Percentiles rank a stretch among this genome's conserved stretches.
phyloP scores from a whole-genome alignment of 2,113 vertebrate species.

The Etheostoma cragini region DNA sequence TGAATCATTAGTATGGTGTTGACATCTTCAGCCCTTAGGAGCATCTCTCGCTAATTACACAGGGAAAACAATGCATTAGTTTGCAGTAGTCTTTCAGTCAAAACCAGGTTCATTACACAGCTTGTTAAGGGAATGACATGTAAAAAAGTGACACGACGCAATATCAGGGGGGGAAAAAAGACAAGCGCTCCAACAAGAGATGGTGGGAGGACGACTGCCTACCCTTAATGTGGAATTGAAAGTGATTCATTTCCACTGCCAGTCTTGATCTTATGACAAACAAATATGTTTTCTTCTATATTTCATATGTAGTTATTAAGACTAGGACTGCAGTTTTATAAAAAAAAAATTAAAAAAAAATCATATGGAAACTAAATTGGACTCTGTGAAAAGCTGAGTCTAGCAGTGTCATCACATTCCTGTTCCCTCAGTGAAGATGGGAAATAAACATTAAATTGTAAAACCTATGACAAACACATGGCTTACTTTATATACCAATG shows the following conservation, averaged over 20 bases:
- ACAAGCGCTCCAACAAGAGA: background rate
- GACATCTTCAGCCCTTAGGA: slow-evolving; percentile 1
- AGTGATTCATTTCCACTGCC: background rate
- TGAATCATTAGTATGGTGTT: background rate
- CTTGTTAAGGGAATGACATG: no score
- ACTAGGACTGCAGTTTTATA: background rate
- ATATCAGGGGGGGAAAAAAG: background rate
- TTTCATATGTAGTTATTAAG: no score
- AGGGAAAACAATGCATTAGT: background rate
- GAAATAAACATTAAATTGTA: background rate
- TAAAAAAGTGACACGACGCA: background rate
- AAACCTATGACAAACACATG: background rate
- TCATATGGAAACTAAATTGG: no score
- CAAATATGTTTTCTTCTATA: no score
- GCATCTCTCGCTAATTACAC: slow-evolving; percentile 7
- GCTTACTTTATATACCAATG: background rate
- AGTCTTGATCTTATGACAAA: no score
- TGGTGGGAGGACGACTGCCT: background rate
- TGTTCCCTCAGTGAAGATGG: no score
- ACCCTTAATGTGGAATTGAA: background rate
- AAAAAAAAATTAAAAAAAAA: background rate
- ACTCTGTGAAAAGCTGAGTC: no score
- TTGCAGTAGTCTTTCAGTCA: background rate
- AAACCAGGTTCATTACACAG: background rate
- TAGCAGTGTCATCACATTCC: no score